Evolutionary conservation across 2,888 invertebrate species (phyloP).

Genomic region (Lochmaea crataegi): DNA sequence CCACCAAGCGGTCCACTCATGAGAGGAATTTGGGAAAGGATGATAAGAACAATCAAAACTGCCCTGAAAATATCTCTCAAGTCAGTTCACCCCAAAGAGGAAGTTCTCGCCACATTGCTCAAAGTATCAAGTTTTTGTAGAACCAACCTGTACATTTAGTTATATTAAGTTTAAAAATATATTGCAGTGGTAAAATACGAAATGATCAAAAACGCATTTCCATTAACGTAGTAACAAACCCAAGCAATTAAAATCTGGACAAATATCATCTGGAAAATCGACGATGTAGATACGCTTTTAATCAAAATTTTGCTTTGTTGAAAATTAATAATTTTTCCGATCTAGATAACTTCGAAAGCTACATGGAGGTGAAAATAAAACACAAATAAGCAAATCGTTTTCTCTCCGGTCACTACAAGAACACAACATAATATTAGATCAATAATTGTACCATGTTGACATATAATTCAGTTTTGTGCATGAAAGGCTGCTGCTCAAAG

Average conservation of each 20-base stretch:
- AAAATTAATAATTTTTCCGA: slow-evolving; percentile 27
- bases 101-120: too few relatives aligned
- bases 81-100: too few relatives aligned
- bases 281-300: slow-evolving; percentile 14
- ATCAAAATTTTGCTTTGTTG: slow-evolving; percentile 19
- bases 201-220: slow-evolving; percentile 9
- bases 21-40: too few relatives aligned
- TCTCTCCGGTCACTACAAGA: slow-evolving; percentile 1
- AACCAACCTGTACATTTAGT: too few relatives aligned
- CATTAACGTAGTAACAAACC: slow-evolving; percentile 5
- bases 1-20: too few relatives aligned
- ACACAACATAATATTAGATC: neutral
- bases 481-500: neutral
- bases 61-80: too few relatives aligned
- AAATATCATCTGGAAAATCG: slow-evolving; percentile 15
- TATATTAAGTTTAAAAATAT: too few relatives aligned
- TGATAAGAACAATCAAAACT: too few relatives aligned
- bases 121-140: too few relatives aligned
- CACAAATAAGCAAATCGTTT: neutral
- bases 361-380: neutral
- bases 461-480: neutral
- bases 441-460: neutral
- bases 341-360: slow-evolving; percentile 12
- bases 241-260: slow-evolving; percentile 18
- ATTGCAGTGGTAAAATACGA: neutral